Conservation (phyloP, 2,797 vertebrate genomes). For the Acropternis orthonyx region DNA sequence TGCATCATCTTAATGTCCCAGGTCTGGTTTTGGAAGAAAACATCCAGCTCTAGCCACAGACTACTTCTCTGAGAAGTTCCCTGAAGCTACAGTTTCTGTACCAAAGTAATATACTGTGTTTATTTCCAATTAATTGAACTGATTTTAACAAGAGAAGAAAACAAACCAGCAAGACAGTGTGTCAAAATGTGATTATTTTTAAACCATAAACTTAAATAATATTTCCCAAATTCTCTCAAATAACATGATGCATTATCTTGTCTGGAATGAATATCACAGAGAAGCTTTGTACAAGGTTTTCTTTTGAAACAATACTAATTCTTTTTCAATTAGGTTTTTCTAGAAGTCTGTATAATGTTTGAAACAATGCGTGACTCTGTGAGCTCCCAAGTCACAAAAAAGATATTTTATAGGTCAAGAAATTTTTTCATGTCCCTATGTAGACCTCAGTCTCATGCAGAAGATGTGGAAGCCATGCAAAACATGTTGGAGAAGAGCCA, state of each 20-base stretch:
- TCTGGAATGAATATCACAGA: neutral
- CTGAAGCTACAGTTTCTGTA: neutral
- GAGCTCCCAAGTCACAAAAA: neutral
- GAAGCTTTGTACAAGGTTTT: neutral
- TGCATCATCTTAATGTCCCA: neutral
- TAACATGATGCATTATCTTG: neutral
- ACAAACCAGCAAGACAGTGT: neutral
- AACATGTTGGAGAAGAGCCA: neutral
- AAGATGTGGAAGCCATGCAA: neutral
- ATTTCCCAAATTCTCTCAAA: neutral
- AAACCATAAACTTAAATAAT: neutral
- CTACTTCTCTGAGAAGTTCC: neutral
- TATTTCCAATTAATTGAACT: neutral
- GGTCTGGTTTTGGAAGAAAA: neutral
- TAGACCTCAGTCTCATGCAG: neutral
- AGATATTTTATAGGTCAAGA: neutral
- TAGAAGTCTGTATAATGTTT: neutral
- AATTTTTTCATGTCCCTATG: neutral
- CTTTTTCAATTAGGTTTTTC: neutral
- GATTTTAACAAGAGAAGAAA: neutral
- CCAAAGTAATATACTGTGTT: fast-evolving
- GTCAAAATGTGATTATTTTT: neutral
- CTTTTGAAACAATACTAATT: neutral
- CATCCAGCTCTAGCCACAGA: neutral
- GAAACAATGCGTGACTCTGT: neutral